A percentile compares a stretch with the other conserved stretches of the same genome.
Conservation (phyloP, 2,888 invertebrate species). For the Gibbula magus region DNA sequence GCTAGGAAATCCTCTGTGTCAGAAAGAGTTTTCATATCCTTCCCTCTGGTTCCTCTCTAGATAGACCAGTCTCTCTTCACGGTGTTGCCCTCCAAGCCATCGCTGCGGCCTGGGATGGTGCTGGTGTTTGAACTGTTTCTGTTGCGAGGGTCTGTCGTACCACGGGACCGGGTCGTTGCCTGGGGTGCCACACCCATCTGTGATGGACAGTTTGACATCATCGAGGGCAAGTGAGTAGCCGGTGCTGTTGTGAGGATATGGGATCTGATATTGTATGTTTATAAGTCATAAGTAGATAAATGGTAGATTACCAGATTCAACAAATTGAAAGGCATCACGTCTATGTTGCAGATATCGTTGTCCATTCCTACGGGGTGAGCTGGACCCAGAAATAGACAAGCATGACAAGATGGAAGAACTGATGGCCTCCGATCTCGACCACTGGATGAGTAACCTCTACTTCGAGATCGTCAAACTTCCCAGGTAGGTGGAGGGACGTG, state of each 20-base stretch:
- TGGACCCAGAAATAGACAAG: conserved; percentile 68
- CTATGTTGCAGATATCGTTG: conserved; percentile 55
- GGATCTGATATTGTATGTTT: not conserved
- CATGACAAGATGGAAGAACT: conserved; percentile 70
- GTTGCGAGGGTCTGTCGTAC: conserved; percentile 67
- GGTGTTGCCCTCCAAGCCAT: conserved; percentile 68
- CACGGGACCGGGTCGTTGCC: conserved; percentile 69
- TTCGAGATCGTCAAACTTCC: conserved; percentile 72
- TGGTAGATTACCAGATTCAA: not conserved
- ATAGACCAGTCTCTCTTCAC: conserved; percentile 73
- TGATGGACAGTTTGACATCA: conserved; percentile 71
- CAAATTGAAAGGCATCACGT: not conserved
- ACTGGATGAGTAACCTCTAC: conserved; percentile 73
- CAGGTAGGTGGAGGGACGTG: conserved; percentile 51
- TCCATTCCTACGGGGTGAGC: conserved; percentile 70
- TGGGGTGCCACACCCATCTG: conserved; percentile 73
- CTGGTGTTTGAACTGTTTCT: conserved; percentile 71
- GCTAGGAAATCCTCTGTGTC: not conserved
- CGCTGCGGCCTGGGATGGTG: conserved; percentile 71
- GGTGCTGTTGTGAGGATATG: not conserved
- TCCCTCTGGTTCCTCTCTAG: conserved; percentile 43
- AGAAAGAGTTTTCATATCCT: not conserved
- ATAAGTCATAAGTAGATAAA: not conserved
- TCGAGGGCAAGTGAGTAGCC: conserved; percentile 71
- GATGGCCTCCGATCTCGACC: conserved; percentile 70